phyloP scores from a whole-genome alignment of 2,113 vertebrate genomes.

The Danio rerio region GRCz12tu NC_133185.1:22654001-22654500 shows the following conservation, averaged over 20 bases:
- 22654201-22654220: too few species aligned
- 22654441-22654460: neutral
- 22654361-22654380: neutral
- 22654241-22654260: neutral
- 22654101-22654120: too few species aligned
- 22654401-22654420: neutral
- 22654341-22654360: constrained; percentile 21
- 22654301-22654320: neutral
- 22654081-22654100: too few species aligned
- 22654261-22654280: constrained; percentile 11
- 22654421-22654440: constrained; percentile 8
- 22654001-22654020: too few species aligned
- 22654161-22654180: too few species aligned
- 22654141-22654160: too few species aligned
- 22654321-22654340: neutral
- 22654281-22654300: constrained; percentile 13
- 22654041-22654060: too few species aligned
- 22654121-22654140: too few species aligned
- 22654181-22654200: too few species aligned
- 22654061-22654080: too few species aligned
- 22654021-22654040: too few species aligned
- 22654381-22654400: neutral
- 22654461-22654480: neutral
- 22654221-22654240: neutral
- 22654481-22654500: constrained; percentile 31